Base-by-base conservation (phyloP, 2,113 vertebrate species). In the Grantiella picta region DNA sequence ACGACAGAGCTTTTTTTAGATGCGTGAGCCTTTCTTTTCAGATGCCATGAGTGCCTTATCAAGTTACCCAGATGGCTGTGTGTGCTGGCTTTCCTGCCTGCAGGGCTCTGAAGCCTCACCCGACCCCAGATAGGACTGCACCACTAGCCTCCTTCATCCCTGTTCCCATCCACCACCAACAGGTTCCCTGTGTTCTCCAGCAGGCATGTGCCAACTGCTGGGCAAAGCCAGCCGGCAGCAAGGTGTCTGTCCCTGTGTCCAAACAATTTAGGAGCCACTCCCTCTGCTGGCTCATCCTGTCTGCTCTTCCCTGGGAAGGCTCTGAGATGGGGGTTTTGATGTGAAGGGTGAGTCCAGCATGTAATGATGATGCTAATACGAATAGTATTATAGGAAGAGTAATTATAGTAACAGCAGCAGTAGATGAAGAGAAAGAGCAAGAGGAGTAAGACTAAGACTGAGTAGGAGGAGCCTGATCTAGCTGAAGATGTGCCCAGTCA, bases 1-100 rank as follows among this genome's bases (percentile, higher is more conserved):
- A 14, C 42, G 28, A 7, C 40, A 21, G n/a, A 66, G 82, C 84
- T 95, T 84, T 94, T 91, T 95, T 79, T 84, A 81, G 77, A 71
- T 15, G 29, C 64, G 42, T 40, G n/a, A 90, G 60, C 89, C 59
- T 83, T 85, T 72, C 49, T 81, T 72, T 90, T 84, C 44, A 38
- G 92, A 86, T 19, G 60, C 68, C 64, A 12, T 0, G 38, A 56
- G 36, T 86, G 84, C 73, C 84, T 94, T 75, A 91, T 85, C 59
- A 0, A 36, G 61, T 94, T 95, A 79, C 91, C 49, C 77, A 71
- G 65, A 56, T 76, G 49, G 54, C 61, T 84, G 40, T 50, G 20
- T 4, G 23, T 3, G 4, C 64, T 64, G 87, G 61, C 66, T 87
- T 63, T 65, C 36, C 66, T 44, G 75, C 68, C 61, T 7, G 5